Evolutionary conservation across 2,888 invertebrate species (phyloP), one percentile per base, ranked within the genome.

Genomic region (Erebia aethiops): DNA sequence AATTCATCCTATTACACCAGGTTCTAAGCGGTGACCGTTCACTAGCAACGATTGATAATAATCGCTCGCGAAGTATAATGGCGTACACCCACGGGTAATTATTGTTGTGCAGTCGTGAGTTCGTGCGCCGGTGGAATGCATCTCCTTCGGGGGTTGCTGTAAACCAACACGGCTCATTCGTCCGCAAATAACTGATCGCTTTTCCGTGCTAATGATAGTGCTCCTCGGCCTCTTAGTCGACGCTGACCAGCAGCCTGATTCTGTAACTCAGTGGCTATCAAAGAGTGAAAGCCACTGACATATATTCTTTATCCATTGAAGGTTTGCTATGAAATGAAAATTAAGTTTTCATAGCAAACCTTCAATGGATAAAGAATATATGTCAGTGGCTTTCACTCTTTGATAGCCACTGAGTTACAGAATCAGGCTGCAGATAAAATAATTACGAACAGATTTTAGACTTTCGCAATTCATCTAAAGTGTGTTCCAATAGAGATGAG

Each of bases 81-180:
- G 92, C 91, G 92, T 92, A 93, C 93, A 92, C 92, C 93, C 93
- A 92, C 92, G 89, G 92, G 91, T 93, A 93, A 93, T 93, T 93
- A 93, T 93, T 91, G 92, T 91, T 89, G 92, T 91, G 91, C 87
- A 90, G 92, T 93, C 92, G 92, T 93, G 92, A 92, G 92, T 89
- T 93, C 93, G 93, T 93, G 93, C 89, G 92, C 86, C 84, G 84
- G 86, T 88, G 88, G 93, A 92, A 93, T 93, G 93, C 92, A 92
- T 92, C 92, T 93, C 93, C 93, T 93, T 91, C 92, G 92, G 93
- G 93, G 93, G 93, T 90, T 92, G 88, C 89, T 87, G 92, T 89
- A 91, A 90, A 91, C 90, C 92, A 90, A 91, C 92, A 91, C 90
- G 87, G 88, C 86, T 79, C 81, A 81, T 74, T 75, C 78, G 84